Conservation (phyloP, 2,113 vertebrate genomes). For the Indicator indicator region DNA sequence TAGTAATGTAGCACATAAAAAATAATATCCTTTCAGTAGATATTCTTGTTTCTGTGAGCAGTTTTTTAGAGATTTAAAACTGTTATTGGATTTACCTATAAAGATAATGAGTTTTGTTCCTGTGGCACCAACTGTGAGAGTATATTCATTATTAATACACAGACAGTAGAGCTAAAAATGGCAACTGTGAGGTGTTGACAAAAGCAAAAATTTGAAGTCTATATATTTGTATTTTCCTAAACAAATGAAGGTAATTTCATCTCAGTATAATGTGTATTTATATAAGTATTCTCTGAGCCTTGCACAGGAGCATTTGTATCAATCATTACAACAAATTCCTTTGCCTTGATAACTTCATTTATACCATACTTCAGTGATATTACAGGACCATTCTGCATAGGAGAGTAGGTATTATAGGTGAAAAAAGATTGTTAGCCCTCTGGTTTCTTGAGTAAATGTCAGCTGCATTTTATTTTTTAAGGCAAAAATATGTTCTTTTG, state of each 20-base stretch:
- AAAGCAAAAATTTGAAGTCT: background rate
- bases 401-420: background rate
- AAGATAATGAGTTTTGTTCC: background rate
- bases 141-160: constrained; percentile 23
- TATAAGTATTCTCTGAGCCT: background rate
- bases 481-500: background rate
- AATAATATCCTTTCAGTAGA: background rate
- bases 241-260: background rate
- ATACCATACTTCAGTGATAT: background rate
- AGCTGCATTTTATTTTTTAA: background rate
- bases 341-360: background rate
- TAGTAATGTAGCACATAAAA: background rate
- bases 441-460: background rate
- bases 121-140: background rate
- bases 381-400: background rate
- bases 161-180: background rate
- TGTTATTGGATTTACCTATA: background rate
- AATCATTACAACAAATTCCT: background rate
- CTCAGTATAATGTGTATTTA: background rate
- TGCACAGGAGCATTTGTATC: background rate
- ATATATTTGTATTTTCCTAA: background rate
- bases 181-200: background rate
- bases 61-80: constrained; percentile 22
- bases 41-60: constrained; percentile 22
- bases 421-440: background rate